Evolutionary conservation across 1,140 invertebrate genomes (phyloP).

Genomic region (Zaprionus camerounensis): DNA sequence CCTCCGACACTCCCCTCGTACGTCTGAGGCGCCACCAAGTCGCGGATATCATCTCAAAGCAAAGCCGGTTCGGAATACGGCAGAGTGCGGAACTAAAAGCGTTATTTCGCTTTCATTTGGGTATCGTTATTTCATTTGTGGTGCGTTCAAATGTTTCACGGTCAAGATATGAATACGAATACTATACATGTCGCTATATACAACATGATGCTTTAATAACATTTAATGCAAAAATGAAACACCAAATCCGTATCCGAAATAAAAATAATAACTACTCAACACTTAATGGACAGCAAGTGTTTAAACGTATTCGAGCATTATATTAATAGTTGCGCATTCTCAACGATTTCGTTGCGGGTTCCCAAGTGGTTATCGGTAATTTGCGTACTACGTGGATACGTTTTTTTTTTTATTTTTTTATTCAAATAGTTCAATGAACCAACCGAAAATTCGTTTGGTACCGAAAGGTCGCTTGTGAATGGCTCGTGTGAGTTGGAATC

Average conservation of each 20-base stretch:
- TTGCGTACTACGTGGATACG: constrained; percentile 66
- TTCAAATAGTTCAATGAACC: constrained; percentile 52
- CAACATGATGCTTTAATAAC: constrained; percentile 54
- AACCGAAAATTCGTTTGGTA: constrained; percentile 24
- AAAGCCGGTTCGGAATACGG: constrained; percentile 58
- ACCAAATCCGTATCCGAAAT: constrained; percentile 13
- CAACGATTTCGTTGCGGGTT: constrained; percentile 45
- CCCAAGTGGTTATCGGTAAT: constrained; percentile 76
- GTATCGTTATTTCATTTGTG: constrained; percentile 31
- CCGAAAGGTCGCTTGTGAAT: constrained; percentile 66
- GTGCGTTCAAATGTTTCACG: constrained; percentile 70
- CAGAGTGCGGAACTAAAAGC: constrained; percentile 70
- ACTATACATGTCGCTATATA: not conserved
- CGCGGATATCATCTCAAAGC: constrained; percentile 55
- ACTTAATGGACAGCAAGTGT: constrained; percentile 57
- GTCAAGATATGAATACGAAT: constrained; percentile 52
- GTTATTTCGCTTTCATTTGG: constrained; percentile 67
- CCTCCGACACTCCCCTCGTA: not conserved
- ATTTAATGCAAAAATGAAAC: constrained; percentile 71
- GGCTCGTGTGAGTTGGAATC: constrained; percentile 19
- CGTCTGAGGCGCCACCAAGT: not conserved
- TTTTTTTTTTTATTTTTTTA: not conserved
- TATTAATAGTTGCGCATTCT: constrained; percentile 47
- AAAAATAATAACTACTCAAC: constrained; percentile 35
- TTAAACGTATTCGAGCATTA: constrained; percentile 19